Base-by-base conservation (phyloP, 64 coral and sea anemone genomes). In the Trachythela sp. region DNA sequence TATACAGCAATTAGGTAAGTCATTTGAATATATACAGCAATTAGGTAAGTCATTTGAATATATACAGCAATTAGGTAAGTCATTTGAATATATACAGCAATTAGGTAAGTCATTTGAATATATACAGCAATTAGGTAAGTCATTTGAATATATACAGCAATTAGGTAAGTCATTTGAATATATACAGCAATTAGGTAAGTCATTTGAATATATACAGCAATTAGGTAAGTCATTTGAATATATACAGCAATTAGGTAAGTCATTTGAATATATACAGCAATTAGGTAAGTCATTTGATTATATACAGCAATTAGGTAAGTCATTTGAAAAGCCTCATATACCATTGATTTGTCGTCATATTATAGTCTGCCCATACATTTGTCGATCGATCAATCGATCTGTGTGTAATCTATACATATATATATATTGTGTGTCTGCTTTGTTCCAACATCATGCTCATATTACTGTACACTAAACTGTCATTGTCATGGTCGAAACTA, bases 1-100 rank as follows among this genome's bases (percentile, higher is more conserved):
- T 91, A 93, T 85, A 94, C 88, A 38, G 96, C 93, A 13, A 93
- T 99, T 37, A 92, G 96, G 96, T 99, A 51, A 85, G 49, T 60
- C 10, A 58, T 39, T n/a, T n/a, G n/a, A n/a, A 86, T 94, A 32
- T 91, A 93, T 85, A 94, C 88, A 38, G 96, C 93, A 13, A 93
- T 99, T 37, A 92, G 96, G 96, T 99, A 51, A 85, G 49, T 60
- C 10, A 58, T 39, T n/a, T n/a, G n/a, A n/a, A 86, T 94, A 32
- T 91, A 93, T 85, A 94, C 88, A 38, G 96, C 93, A 13, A 93
- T 99, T 37, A 92, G 96, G 96, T 99, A 51, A 85, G 49, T 60
- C 10, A 58, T 39, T n/a, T n/a, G n/a, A n/a, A 86, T 94, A 32
- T 91, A 93, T 85, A 94, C 88, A 38, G 96, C 93, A 13, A 93